Conservation (phyloP, 2,113 vertebrate genomes). For the Atlantisia rogersi region DNA sequence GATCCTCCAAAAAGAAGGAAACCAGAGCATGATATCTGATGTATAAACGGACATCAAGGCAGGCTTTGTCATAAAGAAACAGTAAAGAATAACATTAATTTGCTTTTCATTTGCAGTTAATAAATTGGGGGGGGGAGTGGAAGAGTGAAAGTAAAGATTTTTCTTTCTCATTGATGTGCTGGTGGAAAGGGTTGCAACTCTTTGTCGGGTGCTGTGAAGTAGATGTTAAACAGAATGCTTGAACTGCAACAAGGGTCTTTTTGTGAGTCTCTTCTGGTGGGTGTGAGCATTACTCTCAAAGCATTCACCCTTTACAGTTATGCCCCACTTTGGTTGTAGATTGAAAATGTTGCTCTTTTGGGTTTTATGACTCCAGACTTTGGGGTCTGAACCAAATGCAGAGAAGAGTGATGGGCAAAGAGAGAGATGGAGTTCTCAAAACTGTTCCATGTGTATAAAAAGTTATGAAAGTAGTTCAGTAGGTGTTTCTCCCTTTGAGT, state of each 20-base stretch:
- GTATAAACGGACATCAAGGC: constrained; percentile 15
- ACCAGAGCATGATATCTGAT: constrained; percentile 20
- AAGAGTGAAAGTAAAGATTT: neutral
- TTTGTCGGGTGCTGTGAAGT: neutral
- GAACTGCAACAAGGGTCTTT: neutral
- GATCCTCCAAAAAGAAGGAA: constrained; percentile 43
- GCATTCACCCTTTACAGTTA: neutral
- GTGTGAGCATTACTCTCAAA: neutral
- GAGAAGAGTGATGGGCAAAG: neutral
- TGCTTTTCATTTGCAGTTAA: neutral
- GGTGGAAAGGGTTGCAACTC: neutral
- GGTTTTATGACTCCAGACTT: neutral
- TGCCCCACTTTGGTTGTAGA: neutral
- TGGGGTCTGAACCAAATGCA: neutral
- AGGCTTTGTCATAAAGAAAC: neutral
- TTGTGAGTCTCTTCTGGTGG: neutral
- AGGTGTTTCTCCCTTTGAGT: neutral
- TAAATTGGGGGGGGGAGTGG: neutral
- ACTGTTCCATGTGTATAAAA: neutral
- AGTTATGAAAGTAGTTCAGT: neutral
- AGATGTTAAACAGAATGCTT: neutral
- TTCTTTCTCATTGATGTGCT: fast-evolving
- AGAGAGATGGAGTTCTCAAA: neutral
- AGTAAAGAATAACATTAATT: neutral
- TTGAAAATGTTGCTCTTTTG: neutral